Evolutionary conservation across 1,140 invertebrate genomes (phyloP).

Genomic region (Drosophila pectinifera): DNA sequence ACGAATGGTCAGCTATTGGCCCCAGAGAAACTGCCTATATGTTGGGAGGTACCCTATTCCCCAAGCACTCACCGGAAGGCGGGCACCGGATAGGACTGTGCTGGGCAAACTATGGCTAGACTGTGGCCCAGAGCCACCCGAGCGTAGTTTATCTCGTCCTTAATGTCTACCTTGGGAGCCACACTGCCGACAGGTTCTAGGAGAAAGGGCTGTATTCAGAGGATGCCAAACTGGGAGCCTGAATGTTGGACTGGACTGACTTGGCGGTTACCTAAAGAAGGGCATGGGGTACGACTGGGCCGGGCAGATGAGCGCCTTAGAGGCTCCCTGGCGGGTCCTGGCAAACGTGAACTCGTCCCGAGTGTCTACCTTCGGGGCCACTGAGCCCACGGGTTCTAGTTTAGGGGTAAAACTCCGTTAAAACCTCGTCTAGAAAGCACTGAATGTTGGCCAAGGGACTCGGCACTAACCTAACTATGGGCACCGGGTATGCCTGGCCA

Average conservation of each 20-base stretch:
- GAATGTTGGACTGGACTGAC: conserved; percentile 33
- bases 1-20: background rate
- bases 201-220: background rate
- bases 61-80: conserved; percentile 86
- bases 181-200: conserved; percentile 90
- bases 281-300: conserved; percentile 89
- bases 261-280: conserved; percentile 86
- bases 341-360: conserved; percentile 86
- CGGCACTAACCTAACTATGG: conserved; percentile 87
- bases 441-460: conserved; percentile 46
- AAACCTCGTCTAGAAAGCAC: background rate
- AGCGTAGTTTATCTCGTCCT: conserved; percentile 77
- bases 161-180: conserved; percentile 87
- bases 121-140: conserved; percentile 80
- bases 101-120: conserved; percentile 88
- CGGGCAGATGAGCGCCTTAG: conserved; percentile 87
- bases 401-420: background rate
- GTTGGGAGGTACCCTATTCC: background rate
- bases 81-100: conserved; percentile 88
- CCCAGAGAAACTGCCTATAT: conserved; percentile 37
- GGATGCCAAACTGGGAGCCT: conserved; percentile 5
- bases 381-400: conserved; percentile 90
- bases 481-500: conserved; percentile 89
- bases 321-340: conserved; percentile 75
- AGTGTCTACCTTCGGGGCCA: conserved; percentile 88